Evolutionary conservation across 1,140 invertebrate species (phyloP), one percentile per base, ranked within the genome.

Genomic region (Tetramorium simillimum): DNA sequence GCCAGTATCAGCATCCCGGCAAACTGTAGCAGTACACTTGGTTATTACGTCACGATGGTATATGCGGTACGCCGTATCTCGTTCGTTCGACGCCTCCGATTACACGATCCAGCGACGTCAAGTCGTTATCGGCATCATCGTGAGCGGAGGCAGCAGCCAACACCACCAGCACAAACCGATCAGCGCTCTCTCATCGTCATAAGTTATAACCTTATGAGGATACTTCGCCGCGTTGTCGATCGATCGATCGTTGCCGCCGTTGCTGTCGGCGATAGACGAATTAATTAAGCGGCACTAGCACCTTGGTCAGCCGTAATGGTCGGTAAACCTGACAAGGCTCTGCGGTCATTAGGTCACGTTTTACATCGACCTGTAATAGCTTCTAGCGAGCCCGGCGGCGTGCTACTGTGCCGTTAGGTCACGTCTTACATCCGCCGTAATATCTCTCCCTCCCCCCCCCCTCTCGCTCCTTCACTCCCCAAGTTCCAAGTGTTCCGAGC

Each of bases 331-430:
- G 80, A 84, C 80, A 75, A 84, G 80, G 28, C 69, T 84, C 80
- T 75, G 62, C 70, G 72, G 88, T 67, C 80, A 88, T 88, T 84
- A 87, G 86, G 86, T 87, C 87, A 84, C 77, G 86, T 76, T 89
- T 87, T 80, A 73, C 72, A 51, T 87, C 80, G 86, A 78, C 82
- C 82, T 84, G 62, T 78, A 85, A 85, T 56, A 65, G 72, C 49
- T 76, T n/a, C 82, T 78, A 76, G 82, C 82, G 7, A 60, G 67
- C 53, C 33, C n/a, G 72, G 43, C 46, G 33, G 21, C 37, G 28
- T 75, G 51, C 43, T 56, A 56, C 51, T 21, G 56, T 21, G 21
- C 24, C 58, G 51, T 28, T 72, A 88, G 77, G 75, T 86, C 88
- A 76, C 87, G 88, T 89, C 88, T 81, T 72, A 37, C 58, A 76